Evolutionary conservation across 2,888 invertebrate species (phyloP).

Genomic region (Alloscopus bannaensis): DNA sequence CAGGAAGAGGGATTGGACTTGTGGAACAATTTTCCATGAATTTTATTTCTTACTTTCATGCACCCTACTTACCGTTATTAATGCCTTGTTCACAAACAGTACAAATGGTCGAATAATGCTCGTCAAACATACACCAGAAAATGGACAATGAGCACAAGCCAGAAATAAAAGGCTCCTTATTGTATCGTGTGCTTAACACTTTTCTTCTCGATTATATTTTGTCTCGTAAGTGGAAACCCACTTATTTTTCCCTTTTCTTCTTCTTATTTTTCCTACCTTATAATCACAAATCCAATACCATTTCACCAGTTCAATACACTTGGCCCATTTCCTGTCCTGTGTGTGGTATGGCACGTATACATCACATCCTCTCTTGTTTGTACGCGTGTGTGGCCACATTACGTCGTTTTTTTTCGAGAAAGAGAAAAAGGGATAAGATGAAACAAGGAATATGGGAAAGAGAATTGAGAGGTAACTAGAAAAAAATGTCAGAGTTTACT

Average conservation of each 20-base stretch:
- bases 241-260: slow-evolving; percentile 25
- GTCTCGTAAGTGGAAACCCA: slow-evolving; percentile 73
- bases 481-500: slow-evolving; percentile 42
- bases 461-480: slow-evolving; percentile 23
- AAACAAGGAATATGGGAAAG: slow-evolving; percentile 23
- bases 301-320: slow-evolving; percentile 20
- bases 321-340: slow-evolving; percentile 46
- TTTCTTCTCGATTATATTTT: slow-evolving; percentile 72
- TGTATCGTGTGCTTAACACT: slow-evolving; percentile 46
- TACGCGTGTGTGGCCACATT: no score
- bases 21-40: no score
- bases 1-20: no score
- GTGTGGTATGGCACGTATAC: not conserved
- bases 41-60: no score
- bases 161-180: no score
- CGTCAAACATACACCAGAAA: no score
- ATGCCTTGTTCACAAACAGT: no score
- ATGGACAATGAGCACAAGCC: no score
- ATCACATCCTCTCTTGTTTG: not conserved
- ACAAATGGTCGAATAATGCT: no score
- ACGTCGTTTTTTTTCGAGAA: not conserved
- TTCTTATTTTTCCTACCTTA: not conserved
- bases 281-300: slow-evolving; percentile 9
- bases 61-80: no score
- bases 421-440: slow-evolving; percentile 31